These are phyloP conservation scores for Catalaphyllia jardinei DNA, from an alignment of 64 coral and sea anemone species.

Conservation along the genomic window DNA sequence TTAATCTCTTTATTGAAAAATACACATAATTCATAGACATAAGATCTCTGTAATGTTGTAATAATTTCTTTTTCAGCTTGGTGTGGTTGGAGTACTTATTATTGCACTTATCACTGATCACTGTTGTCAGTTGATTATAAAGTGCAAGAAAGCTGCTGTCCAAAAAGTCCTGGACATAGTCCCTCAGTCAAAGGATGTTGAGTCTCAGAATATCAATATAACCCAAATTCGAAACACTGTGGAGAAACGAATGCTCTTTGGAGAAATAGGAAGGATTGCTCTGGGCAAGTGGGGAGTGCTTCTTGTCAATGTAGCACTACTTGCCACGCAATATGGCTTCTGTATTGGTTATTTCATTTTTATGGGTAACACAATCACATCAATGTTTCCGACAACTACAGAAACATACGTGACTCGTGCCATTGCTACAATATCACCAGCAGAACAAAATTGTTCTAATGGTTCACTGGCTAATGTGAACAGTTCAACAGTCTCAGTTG, in stretches of 20 bases:
- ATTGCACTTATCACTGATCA: slow-evolving; percentile 81
- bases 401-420: not conserved
- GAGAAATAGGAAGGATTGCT: slow-evolving; percentile 81
- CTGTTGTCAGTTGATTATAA: slow-evolving; percentile 87
- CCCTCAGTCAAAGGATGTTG: slow-evolving; percentile 53
- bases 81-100: slow-evolving; percentile 58
- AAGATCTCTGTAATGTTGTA: not conserved
- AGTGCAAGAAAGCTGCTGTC: slow-evolving; percentile 89
- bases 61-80: slow-evolving; percentile 49
- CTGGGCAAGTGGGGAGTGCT: slow-evolving; percentile 72
- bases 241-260: slow-evolving; percentile 81
- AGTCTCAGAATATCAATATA: slow-evolving; percentile 35
- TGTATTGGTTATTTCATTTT: slow-evolving; percentile 96
- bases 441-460: not conserved
- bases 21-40: too few relatives aligned
- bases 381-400: slow-evolving; percentile 57
- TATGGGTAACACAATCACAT: slow-evolving; percentile 75
- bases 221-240: slow-evolving; percentile 58
- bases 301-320: slow-evolving; percentile 71
- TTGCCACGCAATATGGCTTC: slow-evolving; percentile 77
- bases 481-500: not conserved
- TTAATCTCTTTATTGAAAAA: too few relatives aligned
- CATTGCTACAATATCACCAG: not conserved
- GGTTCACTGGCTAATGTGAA: not conserved
- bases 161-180: slow-evolving; percentile 56